Evolutionary conservation across 37 sponge, comb jelly and placozoan species (phyloP).

Genomic region (Aphrocallistes beatrix): DNA sequence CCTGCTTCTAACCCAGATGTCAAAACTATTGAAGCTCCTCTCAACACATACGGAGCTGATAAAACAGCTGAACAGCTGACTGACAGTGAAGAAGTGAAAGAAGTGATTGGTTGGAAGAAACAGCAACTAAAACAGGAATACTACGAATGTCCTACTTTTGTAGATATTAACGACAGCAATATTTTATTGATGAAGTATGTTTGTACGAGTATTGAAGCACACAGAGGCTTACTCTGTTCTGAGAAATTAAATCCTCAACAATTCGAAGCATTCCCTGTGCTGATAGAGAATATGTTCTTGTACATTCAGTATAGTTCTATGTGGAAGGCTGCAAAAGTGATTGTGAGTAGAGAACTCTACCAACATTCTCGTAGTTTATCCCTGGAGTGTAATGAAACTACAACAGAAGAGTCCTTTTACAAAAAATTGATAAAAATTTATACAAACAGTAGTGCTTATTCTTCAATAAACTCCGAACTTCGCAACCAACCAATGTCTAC

Average conservation of each 20-base stretch:
- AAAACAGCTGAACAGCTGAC: not conserved
- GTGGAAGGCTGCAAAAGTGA: not conserved
- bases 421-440: not conserved
- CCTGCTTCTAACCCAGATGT: not conserved
- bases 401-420: not conserved
- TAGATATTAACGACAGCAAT: not conserved
- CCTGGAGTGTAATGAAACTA: not conserved
- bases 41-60: not conserved
- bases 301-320: not conserved
- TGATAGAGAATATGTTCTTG: not conserved
- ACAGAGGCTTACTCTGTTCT: not conserved
- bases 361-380: not conserved
- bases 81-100: not conserved
- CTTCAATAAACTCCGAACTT: not conserved
- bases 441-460: not conserved
- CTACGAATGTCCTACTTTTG: not conserved
- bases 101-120: not conserved
- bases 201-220: not conserved
- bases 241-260: not conserved
- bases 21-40: not conserved
- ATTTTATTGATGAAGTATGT: not conserved
- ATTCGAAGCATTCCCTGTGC: not conserved
- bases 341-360: not conserved
- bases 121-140: not conserved
- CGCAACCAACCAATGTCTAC: not conserved